Conservation (phyloP, 2,113 vertebrate genomes). For the Lipophrys pholis region DNA sequence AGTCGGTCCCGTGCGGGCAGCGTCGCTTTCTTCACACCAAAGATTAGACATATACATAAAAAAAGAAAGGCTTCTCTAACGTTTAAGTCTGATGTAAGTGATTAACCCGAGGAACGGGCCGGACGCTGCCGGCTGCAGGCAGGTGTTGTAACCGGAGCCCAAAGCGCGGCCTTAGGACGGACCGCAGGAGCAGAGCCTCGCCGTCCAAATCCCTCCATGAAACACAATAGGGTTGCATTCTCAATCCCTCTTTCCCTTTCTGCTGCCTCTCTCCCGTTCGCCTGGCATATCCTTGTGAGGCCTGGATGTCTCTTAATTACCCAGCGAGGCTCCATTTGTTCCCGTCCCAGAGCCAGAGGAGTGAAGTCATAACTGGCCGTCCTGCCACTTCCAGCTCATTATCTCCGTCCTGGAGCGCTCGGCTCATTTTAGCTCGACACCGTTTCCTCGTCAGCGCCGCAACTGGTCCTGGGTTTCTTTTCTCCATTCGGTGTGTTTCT, state of each 20-base stretch:
- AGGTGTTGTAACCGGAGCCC: conserved; percentile 81
- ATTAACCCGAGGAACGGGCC: conserved; percentile 49
- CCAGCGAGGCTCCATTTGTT: conserved; percentile 80
- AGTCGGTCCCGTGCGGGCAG: conserved; percentile 31
- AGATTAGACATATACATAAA: conserved; percentile 12
- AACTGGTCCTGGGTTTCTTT: no score
- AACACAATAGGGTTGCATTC: conserved; percentile 85
- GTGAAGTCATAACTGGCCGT: conserved; percentile 80
- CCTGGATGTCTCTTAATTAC: conserved; percentile 83
- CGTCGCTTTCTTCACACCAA: conserved; percentile 48
- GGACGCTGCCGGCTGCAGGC: conserved; percentile 46
- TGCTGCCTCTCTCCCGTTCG: conserved; percentile 69
- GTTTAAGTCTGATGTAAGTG: conserved; percentile 55
- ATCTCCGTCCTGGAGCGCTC: conserved; percentile 58
- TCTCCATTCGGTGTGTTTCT: no score
- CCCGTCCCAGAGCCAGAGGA: conserved; percentile 76
- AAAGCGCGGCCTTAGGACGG: conserved; percentile 76
- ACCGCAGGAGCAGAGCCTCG: conserved; percentile 77
- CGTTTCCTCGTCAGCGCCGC: conserved; percentile 3
- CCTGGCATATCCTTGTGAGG: conserved; percentile 75
- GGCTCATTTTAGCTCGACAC: conserved; percentile 33
- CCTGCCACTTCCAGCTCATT: conserved; percentile 68
- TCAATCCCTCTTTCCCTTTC: conserved; percentile 77
- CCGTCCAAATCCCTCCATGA: conserved; percentile 79
- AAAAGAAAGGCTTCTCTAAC: conserved; percentile 12